Evolutionary conservation across 2,797 vertebrate genomes (phyloP).

Genomic region (Myotis findleyi): DNA sequence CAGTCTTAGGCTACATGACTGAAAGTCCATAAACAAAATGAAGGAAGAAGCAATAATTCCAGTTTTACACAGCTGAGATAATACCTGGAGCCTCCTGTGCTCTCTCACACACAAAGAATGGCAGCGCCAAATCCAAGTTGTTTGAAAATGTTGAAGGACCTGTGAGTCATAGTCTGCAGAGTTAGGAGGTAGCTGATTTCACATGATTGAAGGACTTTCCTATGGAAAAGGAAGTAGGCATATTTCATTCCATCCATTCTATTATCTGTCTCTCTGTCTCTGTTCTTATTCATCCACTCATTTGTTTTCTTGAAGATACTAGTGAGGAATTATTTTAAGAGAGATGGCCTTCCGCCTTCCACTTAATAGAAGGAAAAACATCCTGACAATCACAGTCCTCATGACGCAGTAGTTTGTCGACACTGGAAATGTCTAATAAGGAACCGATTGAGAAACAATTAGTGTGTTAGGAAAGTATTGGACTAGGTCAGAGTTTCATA

Average conservation of each 20-base stretch:
- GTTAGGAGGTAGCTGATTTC: background rate
- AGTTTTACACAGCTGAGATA: constrained; percentile 16
- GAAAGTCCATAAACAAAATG: constrained; percentile 42
- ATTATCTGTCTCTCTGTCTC: background rate
- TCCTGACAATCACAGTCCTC: constrained; percentile 13
- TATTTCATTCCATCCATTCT: background rate
- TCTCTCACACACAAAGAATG: background rate
- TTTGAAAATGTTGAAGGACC: background rate
- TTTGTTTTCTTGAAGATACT: constrained; percentile 42
- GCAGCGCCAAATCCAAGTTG: background rate
- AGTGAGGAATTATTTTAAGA: constrained; percentile 3
- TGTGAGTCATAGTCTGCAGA: background rate
- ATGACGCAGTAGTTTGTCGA: constrained; percentile 25
- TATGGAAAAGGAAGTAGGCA: background rate
- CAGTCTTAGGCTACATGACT: constrained; percentile 35
- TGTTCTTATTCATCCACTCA: background rate
- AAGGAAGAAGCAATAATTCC: constrained; percentile 52
- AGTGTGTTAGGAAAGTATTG: constrained; percentile 45
- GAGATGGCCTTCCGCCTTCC: constrained; percentile 32
- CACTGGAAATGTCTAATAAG: constrained; percentile 45
- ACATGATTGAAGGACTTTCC: background rate
- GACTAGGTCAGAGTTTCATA: constrained; percentile 36
- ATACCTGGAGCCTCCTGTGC: constrained; percentile 29
- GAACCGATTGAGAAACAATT: constrained; percentile 34
- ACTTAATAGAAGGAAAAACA: background rate